Base-by-base conservation (phyloP, 2,888 invertebrate genomes). In the Ctena decussata region DNA sequence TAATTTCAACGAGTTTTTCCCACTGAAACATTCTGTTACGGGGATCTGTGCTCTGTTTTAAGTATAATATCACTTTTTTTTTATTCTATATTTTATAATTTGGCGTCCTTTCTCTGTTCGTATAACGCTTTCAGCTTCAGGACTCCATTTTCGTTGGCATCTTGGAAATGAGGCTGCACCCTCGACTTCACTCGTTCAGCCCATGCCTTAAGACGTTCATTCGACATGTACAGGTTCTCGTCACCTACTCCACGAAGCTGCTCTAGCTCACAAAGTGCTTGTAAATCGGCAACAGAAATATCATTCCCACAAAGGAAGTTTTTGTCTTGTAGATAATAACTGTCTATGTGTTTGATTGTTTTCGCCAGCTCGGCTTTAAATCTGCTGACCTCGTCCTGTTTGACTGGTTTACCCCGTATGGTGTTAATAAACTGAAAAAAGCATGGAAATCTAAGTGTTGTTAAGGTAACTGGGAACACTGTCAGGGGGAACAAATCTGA, bases 231-330 rank as follows among this genome's bases (percentile, higher is more conserved):
- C 72, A 94, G n/a, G 6, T 85, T 82, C n/a, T 94, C 91, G 35
- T 94, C 92, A 11, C 90, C 83, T 1, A 91, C 89, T 0, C 89
- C 91, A 30, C 90, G 80, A 6, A 94, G 89, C 86, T 95, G 95
- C 91, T 92, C 90, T 75, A 95, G 85, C 76, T 95, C 95, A 78
- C 94, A 95, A 15, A 92, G 87, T 0, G 91, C 93, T 27, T 94
- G 89, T 0, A 95, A 72, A 83, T 95, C 95, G 30, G 94, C 95
- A 0, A 95, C 88, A 0, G 93, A 91, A 27, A 95, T 90, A 12
- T 93, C 91, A 32, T 92, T 70, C 0, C 94, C 93, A 69, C 85
- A 81, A 0, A 95, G 77, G 80, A 91, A 95, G 30, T 71, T 73
- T 0, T 89, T 88, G 41, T 89, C 82, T 49, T 89, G 90, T 39